Evolutionary conservation across 2,113 vertebrate species (phyloP).

Genomic region (Gulo gulo): DNA sequence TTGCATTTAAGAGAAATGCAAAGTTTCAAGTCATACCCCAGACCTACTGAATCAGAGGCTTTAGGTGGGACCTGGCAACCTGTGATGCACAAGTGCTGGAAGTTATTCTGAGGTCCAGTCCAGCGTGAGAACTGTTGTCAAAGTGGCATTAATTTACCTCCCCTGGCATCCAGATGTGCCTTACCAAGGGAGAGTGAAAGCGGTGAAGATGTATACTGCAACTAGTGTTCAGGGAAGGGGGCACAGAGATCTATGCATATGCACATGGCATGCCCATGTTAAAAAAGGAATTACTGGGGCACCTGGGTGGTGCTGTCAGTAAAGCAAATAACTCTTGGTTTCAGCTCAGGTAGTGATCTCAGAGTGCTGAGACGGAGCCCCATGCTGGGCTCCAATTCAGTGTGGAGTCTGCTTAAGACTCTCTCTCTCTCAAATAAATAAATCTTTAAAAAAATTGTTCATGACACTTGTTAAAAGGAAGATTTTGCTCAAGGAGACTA

Average conservation of each 20-base stretch:
- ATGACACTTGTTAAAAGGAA: background rate
- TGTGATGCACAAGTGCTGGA: background rate
- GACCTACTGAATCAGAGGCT: background rate
- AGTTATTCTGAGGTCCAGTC: background rate
- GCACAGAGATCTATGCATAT: background rate
- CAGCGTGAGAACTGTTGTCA: background rate
- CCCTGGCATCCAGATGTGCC: background rate
- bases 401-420: background rate
- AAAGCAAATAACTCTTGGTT: background rate
- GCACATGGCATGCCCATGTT: background rate
- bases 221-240: background rate
- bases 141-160: background rate
- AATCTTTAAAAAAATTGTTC: background rate
- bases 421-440: background rate
- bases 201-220: background rate
- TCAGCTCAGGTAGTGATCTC: background rate
- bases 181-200: background rate
- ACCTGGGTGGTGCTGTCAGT: background rate
- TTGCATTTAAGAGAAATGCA: slow-evolving; percentile 5
- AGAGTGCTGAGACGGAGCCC: background rate
- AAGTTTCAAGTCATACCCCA: background rate
- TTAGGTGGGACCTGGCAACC: background rate
- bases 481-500: background rate
- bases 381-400: background rate
- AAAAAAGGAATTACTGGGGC: background rate